phyloP scores from a whole-genome alignment of 2,888 invertebrate species.

The Brachypalpus laphriformis region DNA sequence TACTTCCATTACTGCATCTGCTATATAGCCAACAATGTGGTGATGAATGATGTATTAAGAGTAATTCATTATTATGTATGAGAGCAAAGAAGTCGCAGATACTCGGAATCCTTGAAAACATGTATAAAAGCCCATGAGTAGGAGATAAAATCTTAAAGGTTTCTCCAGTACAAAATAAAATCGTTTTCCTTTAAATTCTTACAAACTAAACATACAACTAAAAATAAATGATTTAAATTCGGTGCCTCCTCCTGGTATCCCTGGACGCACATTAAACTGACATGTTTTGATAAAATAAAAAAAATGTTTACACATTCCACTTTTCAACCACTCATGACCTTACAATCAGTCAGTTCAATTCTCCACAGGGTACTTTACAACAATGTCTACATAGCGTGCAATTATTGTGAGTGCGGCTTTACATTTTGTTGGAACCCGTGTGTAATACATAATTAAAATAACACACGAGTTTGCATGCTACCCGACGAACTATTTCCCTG shows the following conservation, averaged over 20 bases:
- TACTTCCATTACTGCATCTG: background rate
- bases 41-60: background rate
- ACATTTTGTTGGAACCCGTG: background rate
- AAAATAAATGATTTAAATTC: background rate
- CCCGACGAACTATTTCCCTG: background rate
- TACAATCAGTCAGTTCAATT: slow-evolving; percentile 21
- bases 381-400: slow-evolving; percentile 28
- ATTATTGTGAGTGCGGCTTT: slow-evolving; percentile 57
- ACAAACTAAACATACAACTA: background rate
- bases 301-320: background rate
- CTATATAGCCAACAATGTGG: background rate
- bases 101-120: no score
- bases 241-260: background rate
- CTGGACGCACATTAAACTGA: slow-evolving; percentile 6
- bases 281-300: slow-evolving; percentile 23
- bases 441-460: slow-evolving; percentile 4
- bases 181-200: background rate
- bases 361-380: slow-evolving; percentile 41
- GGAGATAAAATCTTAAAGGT: no score
- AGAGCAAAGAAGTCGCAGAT: background rate
- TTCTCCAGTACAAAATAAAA: no score
- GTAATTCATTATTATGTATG: background rate
- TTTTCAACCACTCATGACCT: slow-evolving; percentile 13
- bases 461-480: background rate
- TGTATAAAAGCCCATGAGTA: background rate